Percentiles rank a stretch among this genome's conserved stretches.
Conservation (phyloP, 2,797 vertebrate genomes). For the Clangula hyemalis region DNA sequence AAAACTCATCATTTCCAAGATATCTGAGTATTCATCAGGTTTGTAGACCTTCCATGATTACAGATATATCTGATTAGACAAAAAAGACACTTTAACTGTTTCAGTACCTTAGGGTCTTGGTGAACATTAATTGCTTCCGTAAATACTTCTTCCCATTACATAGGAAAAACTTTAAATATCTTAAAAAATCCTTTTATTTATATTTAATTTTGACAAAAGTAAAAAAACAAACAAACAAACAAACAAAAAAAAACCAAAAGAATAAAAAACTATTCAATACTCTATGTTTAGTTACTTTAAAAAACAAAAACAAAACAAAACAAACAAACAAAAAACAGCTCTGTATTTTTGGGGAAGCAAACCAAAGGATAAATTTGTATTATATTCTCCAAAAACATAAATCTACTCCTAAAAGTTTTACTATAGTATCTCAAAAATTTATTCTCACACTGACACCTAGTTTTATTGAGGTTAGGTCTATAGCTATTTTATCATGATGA, state of each 20-base stretch:
- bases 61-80: neutral
- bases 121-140: neutral
- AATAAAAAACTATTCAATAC: neutral
- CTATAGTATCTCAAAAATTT: neutral
- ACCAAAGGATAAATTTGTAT: neutral
- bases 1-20: neutral
- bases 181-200: too few species aligned
- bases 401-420: neutral
- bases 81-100: neutral
- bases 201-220: neutral
- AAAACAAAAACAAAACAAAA: neutral
- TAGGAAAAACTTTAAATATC: neutral
- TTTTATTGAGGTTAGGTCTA: neutral
- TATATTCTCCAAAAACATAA: neutral
- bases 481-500: neutral
- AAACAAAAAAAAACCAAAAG: neutral
- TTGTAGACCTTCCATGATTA: neutral
- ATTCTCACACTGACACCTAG: neutral
- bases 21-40: neutral
- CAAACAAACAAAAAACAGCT: too few species aligned
- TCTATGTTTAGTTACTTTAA: neutral
- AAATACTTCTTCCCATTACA: neutral
- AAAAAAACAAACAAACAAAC: neutral
- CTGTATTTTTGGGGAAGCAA: neutral
- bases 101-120: accelerated